Evolutionary conservation across 2,113 vertebrate species (phyloP).

Genomic region (Phainopepla nitens): DNA sequence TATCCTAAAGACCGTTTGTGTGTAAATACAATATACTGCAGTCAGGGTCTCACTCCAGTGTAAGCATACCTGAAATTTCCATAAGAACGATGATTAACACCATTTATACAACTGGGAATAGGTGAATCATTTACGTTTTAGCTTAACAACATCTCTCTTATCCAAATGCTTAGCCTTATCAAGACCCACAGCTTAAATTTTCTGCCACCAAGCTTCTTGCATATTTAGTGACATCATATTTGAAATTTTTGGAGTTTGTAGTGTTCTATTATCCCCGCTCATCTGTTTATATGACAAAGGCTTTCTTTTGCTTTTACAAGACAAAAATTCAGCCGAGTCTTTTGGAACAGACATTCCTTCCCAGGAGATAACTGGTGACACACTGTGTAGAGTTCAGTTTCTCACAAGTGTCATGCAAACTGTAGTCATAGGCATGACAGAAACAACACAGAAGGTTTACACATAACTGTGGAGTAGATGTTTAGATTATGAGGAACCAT

Average conservation of each 20-base stretch:
- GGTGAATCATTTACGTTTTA: not conserved
- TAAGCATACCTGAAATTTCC: not conserved
- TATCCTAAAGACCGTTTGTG: not conserved
- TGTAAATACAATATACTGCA: not conserved
- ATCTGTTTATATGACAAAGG: not conserved
- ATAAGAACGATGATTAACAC: not conserved
- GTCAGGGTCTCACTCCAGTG: not conserved
- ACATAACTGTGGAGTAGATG: not conserved
- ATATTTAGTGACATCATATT: not conserved
- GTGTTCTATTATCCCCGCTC: not conserved
- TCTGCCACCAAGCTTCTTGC: not conserved
- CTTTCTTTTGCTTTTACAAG: not conserved
- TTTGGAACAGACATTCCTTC: not conserved
- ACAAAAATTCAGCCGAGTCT: not conserved
- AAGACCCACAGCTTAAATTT: not conserved
- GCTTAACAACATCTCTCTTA: not conserved
- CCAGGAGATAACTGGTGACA: not conserved
- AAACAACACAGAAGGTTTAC: not conserved
- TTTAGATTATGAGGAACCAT: not conserved
- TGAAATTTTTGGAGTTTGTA: not conserved
- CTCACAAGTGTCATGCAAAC: not conserved
- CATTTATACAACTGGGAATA: not conserved
- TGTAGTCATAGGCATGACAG: not conserved
- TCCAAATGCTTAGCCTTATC: not conserved
- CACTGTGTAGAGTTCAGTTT: not conserved